Evolutionary conservation across 2,113 vertebrate genomes (phyloP).

Genomic region (Cyprinodon variegatus): DNA sequence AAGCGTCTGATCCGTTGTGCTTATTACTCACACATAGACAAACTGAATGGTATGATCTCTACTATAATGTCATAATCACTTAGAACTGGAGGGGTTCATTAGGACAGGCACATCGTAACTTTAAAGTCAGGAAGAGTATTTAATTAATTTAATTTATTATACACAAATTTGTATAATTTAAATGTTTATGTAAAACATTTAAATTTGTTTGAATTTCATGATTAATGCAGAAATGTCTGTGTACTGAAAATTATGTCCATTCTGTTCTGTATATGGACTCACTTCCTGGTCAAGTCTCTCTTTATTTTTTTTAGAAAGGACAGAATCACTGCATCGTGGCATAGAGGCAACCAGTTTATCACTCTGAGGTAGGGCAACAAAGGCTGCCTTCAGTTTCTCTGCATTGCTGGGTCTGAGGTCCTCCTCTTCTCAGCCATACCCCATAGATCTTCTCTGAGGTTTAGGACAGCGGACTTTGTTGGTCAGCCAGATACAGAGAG

Average conservation of each 20-base stretch:
- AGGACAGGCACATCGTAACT: neutral
- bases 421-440: neutral
- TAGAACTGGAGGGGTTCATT: too few species aligned
- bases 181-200: too few species aligned
- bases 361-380: neutral
- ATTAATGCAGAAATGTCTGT: neutral
- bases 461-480: too few species aligned
- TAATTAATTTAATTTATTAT: neutral
- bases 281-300: neutral
- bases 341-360: neutral
- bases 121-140: too few species aligned
- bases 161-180: neutral
- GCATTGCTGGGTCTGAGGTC: neutral
- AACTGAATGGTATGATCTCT: conserved; percentile 30
- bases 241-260: neutral
- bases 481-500: too few species aligned
- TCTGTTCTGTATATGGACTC: neutral
- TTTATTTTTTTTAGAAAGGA: neutral
- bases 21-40: conserved; percentile 24
- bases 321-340: neutral
- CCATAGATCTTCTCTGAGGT: neutral
- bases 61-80: too few species aligned
- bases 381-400: neutral
- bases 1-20: conserved; percentile 26
- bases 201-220: too few species aligned